Evolutionary conservation across 1,140 invertebrate species (phyloP).

Genomic region (Cydia strobilella): DNA sequence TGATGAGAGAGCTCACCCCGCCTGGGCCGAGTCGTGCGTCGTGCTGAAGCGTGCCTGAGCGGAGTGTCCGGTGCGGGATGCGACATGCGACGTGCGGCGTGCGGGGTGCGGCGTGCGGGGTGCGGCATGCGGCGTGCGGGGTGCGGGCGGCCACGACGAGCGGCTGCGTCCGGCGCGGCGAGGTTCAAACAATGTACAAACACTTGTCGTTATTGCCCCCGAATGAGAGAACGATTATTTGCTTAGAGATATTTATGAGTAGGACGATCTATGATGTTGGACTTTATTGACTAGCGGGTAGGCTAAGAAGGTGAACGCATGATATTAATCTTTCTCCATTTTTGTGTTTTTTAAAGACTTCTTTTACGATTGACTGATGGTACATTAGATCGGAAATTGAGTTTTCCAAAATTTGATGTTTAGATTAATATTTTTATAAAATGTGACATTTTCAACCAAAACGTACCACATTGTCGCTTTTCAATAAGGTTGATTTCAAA

Average conservation of each 20-base stretch:
- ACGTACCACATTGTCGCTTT: too few species aligned
- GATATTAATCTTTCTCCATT: slow-evolving; percentile 35
- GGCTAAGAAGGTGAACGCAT: slow-evolving; percentile 41
- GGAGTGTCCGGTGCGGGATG: too few species aligned
- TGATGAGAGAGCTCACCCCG: slow-evolving; percentile 41
- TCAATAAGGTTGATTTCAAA: too few species aligned
- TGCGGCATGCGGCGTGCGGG: too few species aligned
- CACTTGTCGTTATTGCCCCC: slow-evolving; percentile 49
- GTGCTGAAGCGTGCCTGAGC: neutral
- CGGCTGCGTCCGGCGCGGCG: neutral
- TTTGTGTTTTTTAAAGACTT: slow-evolving; percentile 36
- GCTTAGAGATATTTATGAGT: slow-evolving; percentile 55
- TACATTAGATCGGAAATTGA: slow-evolving; percentile 34
- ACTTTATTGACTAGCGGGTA: slow-evolving; percentile 49
- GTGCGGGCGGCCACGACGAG: too few species aligned
- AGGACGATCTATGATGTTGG: slow-evolving; percentile 63
- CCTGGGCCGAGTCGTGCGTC: neutral
- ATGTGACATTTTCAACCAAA: too few species aligned
- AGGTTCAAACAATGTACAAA: slow-evolving; percentile 58
- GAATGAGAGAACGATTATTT: slow-evolving; percentile 57
- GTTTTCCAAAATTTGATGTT: slow-evolving; percentile 40
- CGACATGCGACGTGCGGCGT: too few species aligned
- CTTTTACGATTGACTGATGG: slow-evolving; percentile 46
- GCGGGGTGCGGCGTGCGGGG: too few species aligned
- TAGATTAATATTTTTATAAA: slow-evolving; percentile 38